A percentile compares a stretch with the other conserved stretches of the same genome.
These are phyloP conservation scores for Himalopsyche kuldschensis DNA, from an alignment of 2,888 invertebrate species.

Conservation along the genomic window DNA sequence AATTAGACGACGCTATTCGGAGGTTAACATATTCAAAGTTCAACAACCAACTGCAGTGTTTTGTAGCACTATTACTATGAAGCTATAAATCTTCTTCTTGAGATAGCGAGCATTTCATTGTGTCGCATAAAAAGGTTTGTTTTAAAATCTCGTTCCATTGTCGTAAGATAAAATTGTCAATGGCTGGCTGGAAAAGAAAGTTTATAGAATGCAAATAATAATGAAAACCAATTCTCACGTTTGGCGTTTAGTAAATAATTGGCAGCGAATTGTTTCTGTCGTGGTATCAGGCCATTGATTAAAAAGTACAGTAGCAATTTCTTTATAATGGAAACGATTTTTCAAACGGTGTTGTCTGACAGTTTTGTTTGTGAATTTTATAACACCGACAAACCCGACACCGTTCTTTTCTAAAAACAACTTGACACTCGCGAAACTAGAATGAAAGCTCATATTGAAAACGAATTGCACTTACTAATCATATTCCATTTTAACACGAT, in stretches of 20 bases:
- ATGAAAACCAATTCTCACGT: conserved; percentile 5
- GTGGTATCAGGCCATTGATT: not conserved
- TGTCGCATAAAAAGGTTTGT: not conserved
- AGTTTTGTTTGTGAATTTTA: not conserved
- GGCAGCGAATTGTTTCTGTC: not conserved
- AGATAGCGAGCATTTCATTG: not conserved
- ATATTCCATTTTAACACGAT: too few species aligned
- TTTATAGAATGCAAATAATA: not conserved
- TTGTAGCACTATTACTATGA: not conserved
- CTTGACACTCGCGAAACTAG: too few species aligned
- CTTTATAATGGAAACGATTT: not conserved
- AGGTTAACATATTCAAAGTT: not conserved
- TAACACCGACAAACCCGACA: not conserved
- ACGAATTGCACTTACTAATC: too few species aligned
- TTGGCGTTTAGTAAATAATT: not conserved
- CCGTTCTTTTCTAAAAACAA: too few species aligned
- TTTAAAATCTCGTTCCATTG: not conserved
- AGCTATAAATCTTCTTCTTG: not conserved
- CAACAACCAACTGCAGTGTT: not conserved
- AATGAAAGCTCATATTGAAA: too few species aligned
- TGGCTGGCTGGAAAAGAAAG: conserved; percentile 5
- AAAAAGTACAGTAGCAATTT: not conserved
- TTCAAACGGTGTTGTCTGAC: not conserved
- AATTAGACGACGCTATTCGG: not conserved
- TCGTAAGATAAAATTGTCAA: conserved; percentile 7